Conservation (phyloP, 2,797 vertebrate genomes). For the Setipinna tenuifilis region DNA sequence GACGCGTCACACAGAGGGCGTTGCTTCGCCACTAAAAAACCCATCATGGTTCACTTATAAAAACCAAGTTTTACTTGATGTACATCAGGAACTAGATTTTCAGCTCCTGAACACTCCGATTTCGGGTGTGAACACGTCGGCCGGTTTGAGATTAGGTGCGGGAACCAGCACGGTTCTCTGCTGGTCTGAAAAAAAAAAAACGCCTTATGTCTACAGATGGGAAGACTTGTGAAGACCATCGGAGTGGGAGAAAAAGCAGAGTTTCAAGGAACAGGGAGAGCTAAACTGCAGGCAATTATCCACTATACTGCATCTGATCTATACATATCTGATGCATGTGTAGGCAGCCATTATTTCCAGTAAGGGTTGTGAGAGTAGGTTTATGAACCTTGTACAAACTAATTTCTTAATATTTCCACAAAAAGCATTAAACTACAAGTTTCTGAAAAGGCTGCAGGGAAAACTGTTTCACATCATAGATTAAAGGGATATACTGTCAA, state of each 20-base stretch:
- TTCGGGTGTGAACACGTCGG: too few species aligned
- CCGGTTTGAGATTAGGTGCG: too few species aligned
- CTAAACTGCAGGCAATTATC: background rate
- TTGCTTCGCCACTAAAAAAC: too few species aligned
- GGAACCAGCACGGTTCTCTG: too few species aligned
- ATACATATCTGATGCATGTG: background rate
- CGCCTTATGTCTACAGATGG: background rate
- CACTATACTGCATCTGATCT: background rate
- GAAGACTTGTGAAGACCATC: background rate
- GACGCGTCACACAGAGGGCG: too few species aligned
- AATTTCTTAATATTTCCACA: background rate
- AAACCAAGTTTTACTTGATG: too few species aligned
- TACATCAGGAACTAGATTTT: too few species aligned
- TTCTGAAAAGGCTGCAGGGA: conserved; percentile 42
- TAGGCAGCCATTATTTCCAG: background rate
- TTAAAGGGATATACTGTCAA: conserved; percentile 46
- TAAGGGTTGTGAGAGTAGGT: background rate
- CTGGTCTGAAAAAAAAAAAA: too few species aligned
- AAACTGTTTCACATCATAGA: conserved; percentile 65
- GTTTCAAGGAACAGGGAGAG: background rate
- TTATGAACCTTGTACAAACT: background rate
- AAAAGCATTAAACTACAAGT: conserved; percentile 2
- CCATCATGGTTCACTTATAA: too few species aligned
- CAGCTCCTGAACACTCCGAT: too few species aligned
- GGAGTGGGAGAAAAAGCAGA: background rate